Percentiles rank a stretch among this genome's conserved stretches.
Conservation (phyloP, 2,888 invertebrate species). For the Cetonia aurata region DNA sequence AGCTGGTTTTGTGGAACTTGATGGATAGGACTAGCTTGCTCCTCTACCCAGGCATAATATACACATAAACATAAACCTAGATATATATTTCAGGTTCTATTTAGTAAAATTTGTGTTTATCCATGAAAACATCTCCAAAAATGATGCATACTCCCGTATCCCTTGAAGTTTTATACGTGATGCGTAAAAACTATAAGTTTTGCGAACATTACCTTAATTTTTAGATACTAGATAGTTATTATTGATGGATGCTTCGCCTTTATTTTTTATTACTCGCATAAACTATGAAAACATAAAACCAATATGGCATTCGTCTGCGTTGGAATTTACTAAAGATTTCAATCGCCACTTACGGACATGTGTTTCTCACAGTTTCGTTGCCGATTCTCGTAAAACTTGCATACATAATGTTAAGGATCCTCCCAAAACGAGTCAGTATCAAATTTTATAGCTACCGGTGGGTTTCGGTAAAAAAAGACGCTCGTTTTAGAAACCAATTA, state of each 20-base stretch:
- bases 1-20: too few relatives aligned
- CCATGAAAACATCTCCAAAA: too few relatives aligned
- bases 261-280: neutral
- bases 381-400: constrained; percentile 22
- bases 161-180: too few relatives aligned
- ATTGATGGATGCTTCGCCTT: neutral
- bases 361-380: constrained; percentile 34
- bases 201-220: too few relatives aligned
- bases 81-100: too few relatives aligned
- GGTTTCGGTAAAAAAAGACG: constrained; percentile 33
- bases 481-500: constrained; percentile 40
- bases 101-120: too few relatives aligned
- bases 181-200: too few relatives aligned
- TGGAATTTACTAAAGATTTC: constrained; percentile 19
- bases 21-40: too few relatives aligned
- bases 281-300: constrained; percentile 3
- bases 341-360: constrained; percentile 25
- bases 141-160: neutral
- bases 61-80: too few relatives aligned
- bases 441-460: constrained; percentile 38
- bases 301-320: neutral
- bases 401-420: constrained; percentile 2
- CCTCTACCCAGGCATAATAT: too few relatives aligned
- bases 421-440: constrained; percentile 24
- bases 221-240: too few relatives aligned